A percentile compares a stretch with the other conserved stretches of the same genome.
These are phyloP conservation scores for Zalophus californianus DNA, from an alignment of 2,797 vertebrate species.

Conservation along the genomic window DNA sequence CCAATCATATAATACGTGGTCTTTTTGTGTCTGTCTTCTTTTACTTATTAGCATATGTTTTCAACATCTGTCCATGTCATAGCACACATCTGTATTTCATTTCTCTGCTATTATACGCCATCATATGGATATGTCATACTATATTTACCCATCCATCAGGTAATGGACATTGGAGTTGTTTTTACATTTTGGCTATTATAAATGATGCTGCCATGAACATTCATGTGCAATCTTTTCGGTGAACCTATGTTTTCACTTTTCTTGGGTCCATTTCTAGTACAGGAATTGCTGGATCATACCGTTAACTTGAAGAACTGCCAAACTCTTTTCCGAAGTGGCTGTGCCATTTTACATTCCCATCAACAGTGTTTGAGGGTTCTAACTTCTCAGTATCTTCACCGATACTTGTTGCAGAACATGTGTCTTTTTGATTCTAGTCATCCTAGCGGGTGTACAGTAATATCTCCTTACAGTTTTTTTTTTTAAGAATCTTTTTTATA, in stretches of 20 bases:
- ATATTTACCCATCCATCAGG: not conserved
- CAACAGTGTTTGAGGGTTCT: not conserved
- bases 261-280: not conserved
- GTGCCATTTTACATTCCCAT: not conserved
- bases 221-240: not conserved
- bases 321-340: not conserved
- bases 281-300: not conserved
- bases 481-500: not conserved
- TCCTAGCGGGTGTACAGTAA: not conserved
- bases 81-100: not conserved
- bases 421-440: not conserved
- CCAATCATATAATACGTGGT: not conserved
- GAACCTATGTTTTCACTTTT: slow-evolving; percentile 7
- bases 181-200: not conserved
- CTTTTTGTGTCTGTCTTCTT: not conserved
- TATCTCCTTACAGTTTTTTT: not conserved
- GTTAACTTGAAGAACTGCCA: not conserved
- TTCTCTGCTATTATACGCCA: not conserved
- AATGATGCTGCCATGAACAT: slow-evolving; percentile 26
- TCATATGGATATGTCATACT: not conserved
- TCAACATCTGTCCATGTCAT: not conserved
- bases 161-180: not conserved
- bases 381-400: not conserved
- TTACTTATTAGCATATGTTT: not conserved
- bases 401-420: not conserved